Base-by-base conservation (phyloP, 2,888 invertebrate genomes). In the Volucella inanis region DNA sequence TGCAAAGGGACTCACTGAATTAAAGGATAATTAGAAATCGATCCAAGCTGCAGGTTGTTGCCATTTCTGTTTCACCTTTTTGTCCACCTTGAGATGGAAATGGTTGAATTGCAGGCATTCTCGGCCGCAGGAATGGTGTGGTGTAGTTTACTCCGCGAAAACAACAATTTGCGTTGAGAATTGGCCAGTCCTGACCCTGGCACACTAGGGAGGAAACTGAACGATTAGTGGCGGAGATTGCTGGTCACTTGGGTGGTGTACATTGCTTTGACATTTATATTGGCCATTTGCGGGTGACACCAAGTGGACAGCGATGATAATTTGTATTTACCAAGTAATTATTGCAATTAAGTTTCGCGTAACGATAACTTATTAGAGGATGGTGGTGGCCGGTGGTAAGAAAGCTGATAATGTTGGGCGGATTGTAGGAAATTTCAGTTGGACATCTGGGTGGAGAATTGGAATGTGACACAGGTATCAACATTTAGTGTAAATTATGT, bases 21-120 rank as follows among this genome's bases (percentile, higher is more conserved):
- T 47, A 41, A 52, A 54, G 74, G 74, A 79, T 83, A 79, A 83
- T 78, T 78, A 83, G 68, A 79, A 83, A 83, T 83, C 64, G 83
- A 83, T 74, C 49, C 41, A 22, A n/a, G 18, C 14, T 57, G 14
- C 22, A 45, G 50, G 57, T 2, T 55, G 47, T n/a, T 31, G 22
- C 22, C 50, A 15, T 11, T 8, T 14, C 49, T 3, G 8, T 31
- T 3, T 12, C 8, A 2, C 1, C 4, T 49, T 31, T 10, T 0
- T 47, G 39, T 50, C 10, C 11, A 31, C 55, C 43, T 64, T 57
- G 45, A 54, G 59, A 47, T 59, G 61, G 14, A 52, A 12, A 12
- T 6, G 45, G 45, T 2, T 12, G 12, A 45, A n/a, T n/a, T n/a
- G 45, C 12, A 15, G 43, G 64, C 31, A 38, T 39, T 38, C 55